These are phyloP conservation scores for Anguilla marmorata DNA, from an alignment of 2,797 vertebrate species.

Conservation along the genomic window DNA sequence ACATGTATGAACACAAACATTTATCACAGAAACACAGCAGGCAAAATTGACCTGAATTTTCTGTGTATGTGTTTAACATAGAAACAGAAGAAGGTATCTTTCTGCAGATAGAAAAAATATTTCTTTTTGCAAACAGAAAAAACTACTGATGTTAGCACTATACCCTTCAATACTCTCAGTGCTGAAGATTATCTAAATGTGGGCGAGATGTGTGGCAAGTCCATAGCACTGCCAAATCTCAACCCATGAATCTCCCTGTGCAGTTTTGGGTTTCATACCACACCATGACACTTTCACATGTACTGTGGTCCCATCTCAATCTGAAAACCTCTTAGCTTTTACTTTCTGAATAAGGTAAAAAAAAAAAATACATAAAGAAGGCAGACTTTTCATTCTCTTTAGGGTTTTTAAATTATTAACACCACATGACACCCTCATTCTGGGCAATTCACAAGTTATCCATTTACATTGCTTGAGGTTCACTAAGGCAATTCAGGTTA, in stretches of 20 bases:
- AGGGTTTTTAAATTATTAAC: neutral
- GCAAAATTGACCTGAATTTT: neutral
- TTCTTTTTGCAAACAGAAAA: neutral
- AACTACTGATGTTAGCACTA: neutral
- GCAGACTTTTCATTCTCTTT: neutral
- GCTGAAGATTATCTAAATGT: neutral
- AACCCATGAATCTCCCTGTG: neutral
- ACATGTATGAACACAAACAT: neutral
- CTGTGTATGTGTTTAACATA: neutral
- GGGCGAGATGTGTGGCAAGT: too few relatives aligned
- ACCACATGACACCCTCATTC: neutral
- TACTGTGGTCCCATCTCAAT: neutral
- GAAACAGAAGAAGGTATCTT: neutral
- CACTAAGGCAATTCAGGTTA: neutral
- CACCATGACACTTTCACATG: neutral
- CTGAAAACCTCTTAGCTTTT: neutral
- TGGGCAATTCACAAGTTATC: neutral
- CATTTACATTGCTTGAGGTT: conserved; percentile 2
- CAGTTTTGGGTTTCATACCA: neutral
- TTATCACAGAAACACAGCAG: neutral
- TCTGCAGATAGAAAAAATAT: neutral
- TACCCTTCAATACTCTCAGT: neutral
- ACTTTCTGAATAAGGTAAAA: neutral
- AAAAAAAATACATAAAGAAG: neutral
- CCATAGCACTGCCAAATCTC: neutral